Evolutionary conservation across 2,797 vertebrate species (phyloP), one percentile per base, ranked within the genome.

Genomic region (Phoeniculus purpureus): DNA sequence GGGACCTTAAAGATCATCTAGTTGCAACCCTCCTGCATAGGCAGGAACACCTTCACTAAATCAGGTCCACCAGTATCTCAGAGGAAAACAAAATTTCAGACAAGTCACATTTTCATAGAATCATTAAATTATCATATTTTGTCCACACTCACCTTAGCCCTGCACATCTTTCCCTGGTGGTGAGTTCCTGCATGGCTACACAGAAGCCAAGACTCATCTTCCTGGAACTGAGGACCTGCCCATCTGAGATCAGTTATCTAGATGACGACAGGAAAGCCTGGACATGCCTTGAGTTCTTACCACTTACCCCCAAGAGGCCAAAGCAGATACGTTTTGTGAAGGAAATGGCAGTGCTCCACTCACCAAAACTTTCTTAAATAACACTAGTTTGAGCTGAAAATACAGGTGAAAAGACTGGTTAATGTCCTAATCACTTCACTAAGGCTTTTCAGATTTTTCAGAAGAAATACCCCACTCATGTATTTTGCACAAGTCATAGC

Each of bases 81-180:
- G 3, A 8, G 18, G 3, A 40, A 90, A 88, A n/a, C 13, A 54
- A 15, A 76, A 21, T 6, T 48, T 64, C 60, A 88, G 20, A 8
- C n/a, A 6, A 61, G 13, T 23, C 2, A 58, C 50, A n/a, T 0
- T 1, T 74, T 48, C 9, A 54, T 0, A 52, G 15, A 81, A 40
- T 54, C 8, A 56, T 0, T 52, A 15, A 86, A 43, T 55, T 5
- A 18, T 27, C 7, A 3, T 21, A 27, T 45, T 85, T 81, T 34
- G 9, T 27, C 73, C 9, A 32, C 66, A 64, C 2, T 32, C 76
- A 43, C 6, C 52, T 32, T 67, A 34, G 6, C 19, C 23, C 14
- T 32, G 64, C 17, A 34, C 15, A 26, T 66, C 56, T 32, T 22
- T 76, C 19, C 7, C 15, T 43, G 55, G 20, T 43, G 19, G 6